phyloP scores from a whole-genome alignment of 2,888 invertebrate species.

The Eueremaeus valkanovi region DNA sequence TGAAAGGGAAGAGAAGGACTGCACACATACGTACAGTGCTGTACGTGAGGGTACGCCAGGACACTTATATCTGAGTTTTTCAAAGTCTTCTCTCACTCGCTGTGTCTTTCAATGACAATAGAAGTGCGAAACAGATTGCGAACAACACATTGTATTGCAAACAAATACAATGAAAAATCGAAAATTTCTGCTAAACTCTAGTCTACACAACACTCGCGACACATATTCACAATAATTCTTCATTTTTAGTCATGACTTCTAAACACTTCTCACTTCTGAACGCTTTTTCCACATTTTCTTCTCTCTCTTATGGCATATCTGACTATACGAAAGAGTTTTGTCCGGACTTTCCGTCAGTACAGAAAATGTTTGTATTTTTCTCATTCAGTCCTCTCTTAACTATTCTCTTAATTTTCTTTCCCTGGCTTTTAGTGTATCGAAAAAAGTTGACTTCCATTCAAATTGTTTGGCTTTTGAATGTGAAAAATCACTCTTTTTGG shows the following conservation, averaged over 20 bases:
- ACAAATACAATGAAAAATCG: neutral
- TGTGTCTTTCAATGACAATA: neutral
- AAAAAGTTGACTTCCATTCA: neutral
- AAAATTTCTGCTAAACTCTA: neutral
- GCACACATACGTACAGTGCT: neutral
- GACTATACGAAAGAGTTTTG: neutral
- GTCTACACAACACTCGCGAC: too few relatives aligned
- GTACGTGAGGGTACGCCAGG: neutral
- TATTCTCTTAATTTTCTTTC: neutral
- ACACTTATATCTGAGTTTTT: neutral
- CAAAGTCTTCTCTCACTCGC: neutral
- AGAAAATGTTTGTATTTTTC: neutral
- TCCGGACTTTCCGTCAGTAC: neutral
- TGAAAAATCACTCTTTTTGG: neutral
- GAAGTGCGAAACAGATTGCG: conserved; percentile 9
- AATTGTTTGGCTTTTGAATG: neutral
- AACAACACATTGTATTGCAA: neutral
- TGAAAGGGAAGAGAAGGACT: neutral
- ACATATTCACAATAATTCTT: neutral
- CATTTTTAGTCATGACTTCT: neutral
- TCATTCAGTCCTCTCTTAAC: neutral
- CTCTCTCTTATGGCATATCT: too few relatives aligned
- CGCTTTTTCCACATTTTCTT: neutral
- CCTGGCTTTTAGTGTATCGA: neutral
- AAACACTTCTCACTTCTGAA: neutral